phyloP scores from a whole-genome alignment of 2,888 invertebrate species.

The Caenorhabditis sp. region DNA sequence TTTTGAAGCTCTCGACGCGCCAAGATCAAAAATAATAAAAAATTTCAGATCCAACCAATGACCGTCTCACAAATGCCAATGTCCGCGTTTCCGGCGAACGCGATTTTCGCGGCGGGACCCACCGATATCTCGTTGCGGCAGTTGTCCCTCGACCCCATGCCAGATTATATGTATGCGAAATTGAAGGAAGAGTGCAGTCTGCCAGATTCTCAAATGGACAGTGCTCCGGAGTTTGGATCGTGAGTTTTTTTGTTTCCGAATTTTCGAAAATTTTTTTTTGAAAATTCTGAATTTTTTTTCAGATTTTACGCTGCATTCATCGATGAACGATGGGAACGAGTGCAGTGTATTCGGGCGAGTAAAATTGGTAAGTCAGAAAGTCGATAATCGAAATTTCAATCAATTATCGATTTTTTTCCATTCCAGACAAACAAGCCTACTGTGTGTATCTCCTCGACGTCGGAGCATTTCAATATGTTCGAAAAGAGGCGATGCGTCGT shows the following conservation, averaged over 20 bases:
- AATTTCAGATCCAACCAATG: constrained; percentile 66
- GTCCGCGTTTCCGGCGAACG: constrained; percentile 71
- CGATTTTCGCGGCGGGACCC: constrained; percentile 77
- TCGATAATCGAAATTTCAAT: too few relatives aligned
- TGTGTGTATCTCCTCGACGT: constrained; percentile 75
- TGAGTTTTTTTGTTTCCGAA: constrained; percentile 6
- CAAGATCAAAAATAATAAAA: background rate
- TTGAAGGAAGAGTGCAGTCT: constrained; percentile 72
- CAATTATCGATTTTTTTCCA: background rate
- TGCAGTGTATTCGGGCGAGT: constrained; percentile 68
- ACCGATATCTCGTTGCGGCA: constrained; percentile 74
- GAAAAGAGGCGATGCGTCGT: constrained; percentile 69
- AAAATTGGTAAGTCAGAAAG: constrained; percentile 74
- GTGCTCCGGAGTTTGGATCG: constrained; percentile 53
- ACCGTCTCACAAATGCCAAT: constrained; percentile 70
- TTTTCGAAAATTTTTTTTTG: background rate
- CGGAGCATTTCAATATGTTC: constrained; percentile 75
- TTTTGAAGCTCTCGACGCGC: too few relatives aligned
- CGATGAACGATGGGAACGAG: constrained; percentile 74
- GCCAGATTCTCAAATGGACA: constrained; percentile 58
- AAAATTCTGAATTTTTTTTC: background rate
- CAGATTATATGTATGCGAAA: constrained; percentile 77
- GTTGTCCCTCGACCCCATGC: constrained; percentile 77
- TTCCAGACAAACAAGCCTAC: constrained; percentile 69
- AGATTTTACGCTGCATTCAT: constrained; percentile 71